A percentile compares a stretch with the other conserved stretches of the same genome.
phyloP scores from a whole-genome alignment of 2,888 invertebrate species.

The Leptinotarsa haldemani region DNA sequence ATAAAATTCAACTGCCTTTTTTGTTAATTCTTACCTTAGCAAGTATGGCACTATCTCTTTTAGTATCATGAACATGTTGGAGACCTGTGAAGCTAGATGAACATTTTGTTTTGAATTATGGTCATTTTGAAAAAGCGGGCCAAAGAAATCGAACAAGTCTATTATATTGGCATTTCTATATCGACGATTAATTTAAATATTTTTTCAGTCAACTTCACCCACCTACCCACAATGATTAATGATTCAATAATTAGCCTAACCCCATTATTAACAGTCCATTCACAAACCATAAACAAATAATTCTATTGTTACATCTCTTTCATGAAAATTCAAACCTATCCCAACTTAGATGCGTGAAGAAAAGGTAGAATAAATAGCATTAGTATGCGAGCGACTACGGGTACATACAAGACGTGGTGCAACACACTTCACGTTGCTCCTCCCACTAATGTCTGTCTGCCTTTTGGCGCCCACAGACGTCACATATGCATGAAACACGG shows the following conservation, averaged over 20 bases:
- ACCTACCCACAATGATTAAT: background rate
- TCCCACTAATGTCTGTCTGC: slow-evolving; percentile 10
- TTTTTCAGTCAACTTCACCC: background rate
- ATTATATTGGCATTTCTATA: too few relatives aligned
- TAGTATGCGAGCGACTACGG: background rate
- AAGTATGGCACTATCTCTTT: too few relatives aligned
- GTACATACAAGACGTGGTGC: slow-evolving; percentile 7
- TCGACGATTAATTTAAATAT: background rate
- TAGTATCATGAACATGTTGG: too few relatives aligned
- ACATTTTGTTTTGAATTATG: background rate
- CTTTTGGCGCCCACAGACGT: slow-evolving; percentile 16
- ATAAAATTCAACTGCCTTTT: too few relatives aligned
- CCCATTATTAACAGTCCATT: background rate
- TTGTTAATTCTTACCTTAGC: too few relatives aligned
- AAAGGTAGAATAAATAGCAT: background rate
- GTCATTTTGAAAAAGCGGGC: too few relatives aligned
- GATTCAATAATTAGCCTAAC: background rate
- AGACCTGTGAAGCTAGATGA: too few relatives aligned
- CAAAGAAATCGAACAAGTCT: too few relatives aligned
- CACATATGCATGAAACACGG: slow-evolving; percentile 10
- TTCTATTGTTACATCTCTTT: slow-evolving; percentile 4
- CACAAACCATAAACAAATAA: background rate
- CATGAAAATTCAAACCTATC: slow-evolving; percentile 9
- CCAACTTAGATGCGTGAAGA: background rate
- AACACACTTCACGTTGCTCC: slow-evolving; percentile 9